phyloP scores from a whole-genome alignment of 2,113 vertebrate genomes.

The rat (Rattus norvegicus) region DNA sequence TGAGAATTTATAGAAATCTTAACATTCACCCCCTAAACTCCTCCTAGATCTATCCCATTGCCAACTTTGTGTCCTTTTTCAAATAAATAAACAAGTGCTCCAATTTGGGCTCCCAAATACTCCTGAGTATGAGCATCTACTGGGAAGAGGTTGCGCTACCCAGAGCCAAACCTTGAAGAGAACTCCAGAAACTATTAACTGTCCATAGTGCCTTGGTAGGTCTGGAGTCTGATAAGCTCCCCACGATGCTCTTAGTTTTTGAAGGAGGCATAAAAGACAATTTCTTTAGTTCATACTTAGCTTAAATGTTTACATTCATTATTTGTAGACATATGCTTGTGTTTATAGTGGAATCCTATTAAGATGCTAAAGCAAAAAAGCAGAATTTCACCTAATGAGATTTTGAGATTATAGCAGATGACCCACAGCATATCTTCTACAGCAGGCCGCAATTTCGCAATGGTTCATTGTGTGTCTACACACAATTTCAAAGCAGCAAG shows the following conservation, averaged over 20 bases:
- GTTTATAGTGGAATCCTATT: background rate
- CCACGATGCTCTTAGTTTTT: background rate
- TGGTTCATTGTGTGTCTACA: background rate
- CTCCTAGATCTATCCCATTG: background rate
- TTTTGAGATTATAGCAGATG: background rate
- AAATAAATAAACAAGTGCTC: background rate
- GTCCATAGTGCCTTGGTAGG: background rate
- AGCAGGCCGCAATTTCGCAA: fast-evolving
- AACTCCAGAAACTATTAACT: background rate
- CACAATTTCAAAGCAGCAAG: background rate
- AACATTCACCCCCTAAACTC: background rate
- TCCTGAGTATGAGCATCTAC: background rate
- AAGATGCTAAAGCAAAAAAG: background rate
- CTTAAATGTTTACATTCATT: background rate
- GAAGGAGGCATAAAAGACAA: background rate
- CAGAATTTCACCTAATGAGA: background rate
- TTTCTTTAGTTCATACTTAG: background rate
- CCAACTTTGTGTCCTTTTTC: background rate
- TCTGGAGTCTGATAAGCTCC: background rate
- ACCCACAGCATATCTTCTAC: fast-evolving
- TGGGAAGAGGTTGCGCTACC: background rate
- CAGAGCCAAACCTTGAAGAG: background rate
- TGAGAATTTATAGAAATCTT: background rate
- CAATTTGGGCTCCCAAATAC: background rate
- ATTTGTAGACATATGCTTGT: background rate